Evolutionary conservation across 2,113 vertebrate species (phyloP).

Genomic region (Rhabdomys dilectus): DNA sequence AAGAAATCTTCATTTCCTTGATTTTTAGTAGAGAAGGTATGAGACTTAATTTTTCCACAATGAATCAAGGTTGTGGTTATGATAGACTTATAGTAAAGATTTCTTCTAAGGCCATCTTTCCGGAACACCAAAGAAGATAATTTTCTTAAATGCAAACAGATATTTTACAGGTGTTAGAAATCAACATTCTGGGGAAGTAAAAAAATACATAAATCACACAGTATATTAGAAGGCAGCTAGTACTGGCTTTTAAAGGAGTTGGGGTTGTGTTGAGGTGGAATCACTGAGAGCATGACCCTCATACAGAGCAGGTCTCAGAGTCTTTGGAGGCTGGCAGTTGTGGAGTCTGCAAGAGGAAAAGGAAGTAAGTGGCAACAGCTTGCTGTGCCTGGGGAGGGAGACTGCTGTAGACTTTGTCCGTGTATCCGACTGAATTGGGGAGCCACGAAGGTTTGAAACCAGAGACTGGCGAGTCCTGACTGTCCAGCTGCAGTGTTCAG

Average conservation of each 20-base stretch:
- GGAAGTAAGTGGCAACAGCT: neutral
- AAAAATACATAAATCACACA: neutral
- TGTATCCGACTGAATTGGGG: neutral
- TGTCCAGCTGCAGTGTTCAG: neutral
- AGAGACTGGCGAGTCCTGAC: neutral
- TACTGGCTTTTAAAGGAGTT: neutral
- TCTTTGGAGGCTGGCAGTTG: neutral
- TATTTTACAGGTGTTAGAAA: constrained; percentile 8
- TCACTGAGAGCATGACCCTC: neutral
- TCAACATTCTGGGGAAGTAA: neutral
- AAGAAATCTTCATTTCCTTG: constrained; percentile 29
- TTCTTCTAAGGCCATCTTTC: neutral
- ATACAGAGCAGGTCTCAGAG: neutral
- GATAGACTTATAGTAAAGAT: neutral
- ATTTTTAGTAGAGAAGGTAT: neutral
- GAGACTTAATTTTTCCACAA: constrained; percentile 48
- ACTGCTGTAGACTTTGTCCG: neutral
- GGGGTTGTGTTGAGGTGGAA: neutral
- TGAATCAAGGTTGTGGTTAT: constrained; percentile 11
- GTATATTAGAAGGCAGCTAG: neutral
- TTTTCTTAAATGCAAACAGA: constrained; percentile 14
- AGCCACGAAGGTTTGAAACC: neutral
- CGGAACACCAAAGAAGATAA: neutral
- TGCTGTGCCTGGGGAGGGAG: neutral
- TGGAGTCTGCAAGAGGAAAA: neutral